These are phyloP conservation scores for Proteles cristata DNA, from an alignment of 2,113 vertebrate genomes.

Conservation along the genomic window DNA sequence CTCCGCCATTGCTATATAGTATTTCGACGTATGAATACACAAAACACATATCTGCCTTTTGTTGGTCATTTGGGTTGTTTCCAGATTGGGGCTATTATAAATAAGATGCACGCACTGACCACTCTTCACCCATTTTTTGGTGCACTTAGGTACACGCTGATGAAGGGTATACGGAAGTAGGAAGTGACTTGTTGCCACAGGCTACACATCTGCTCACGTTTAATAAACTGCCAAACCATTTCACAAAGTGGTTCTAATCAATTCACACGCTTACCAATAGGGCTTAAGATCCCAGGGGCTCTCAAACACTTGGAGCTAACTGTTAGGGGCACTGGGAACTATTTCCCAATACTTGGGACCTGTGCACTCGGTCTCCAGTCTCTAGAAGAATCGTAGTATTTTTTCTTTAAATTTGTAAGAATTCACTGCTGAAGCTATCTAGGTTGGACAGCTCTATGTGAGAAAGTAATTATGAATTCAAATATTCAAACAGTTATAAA, in stretches of 20 bases:
- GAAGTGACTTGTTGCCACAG: neutral
- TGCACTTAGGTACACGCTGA: neutral
- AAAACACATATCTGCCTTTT: neutral
- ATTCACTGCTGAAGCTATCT: neutral
- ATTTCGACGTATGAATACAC: neutral
- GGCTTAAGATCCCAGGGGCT: neutral
- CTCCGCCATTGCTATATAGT: neutral
- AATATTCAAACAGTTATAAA: neutral
- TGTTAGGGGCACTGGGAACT: neutral
- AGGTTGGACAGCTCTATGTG: neutral
- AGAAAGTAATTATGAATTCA: neutral
- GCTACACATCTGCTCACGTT: neutral
- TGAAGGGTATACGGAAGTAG: neutral
- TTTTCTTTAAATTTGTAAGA: conserved; percentile 2
- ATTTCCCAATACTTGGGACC: neutral
- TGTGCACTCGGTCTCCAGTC: neutral
- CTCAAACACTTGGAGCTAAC: neutral
- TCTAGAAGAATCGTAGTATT: neutral
- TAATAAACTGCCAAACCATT: neutral
- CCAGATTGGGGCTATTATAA: neutral
- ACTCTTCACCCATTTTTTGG: neutral
- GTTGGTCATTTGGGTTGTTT: neutral
- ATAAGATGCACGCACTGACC: neutral
- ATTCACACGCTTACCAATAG: neutral
- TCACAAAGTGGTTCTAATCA: neutral